These are phyloP conservation scores for Diachasmimorpha longicaudata DNA, from an alignment of 1,140 invertebrate species.

Conservation along the genomic window DNA sequence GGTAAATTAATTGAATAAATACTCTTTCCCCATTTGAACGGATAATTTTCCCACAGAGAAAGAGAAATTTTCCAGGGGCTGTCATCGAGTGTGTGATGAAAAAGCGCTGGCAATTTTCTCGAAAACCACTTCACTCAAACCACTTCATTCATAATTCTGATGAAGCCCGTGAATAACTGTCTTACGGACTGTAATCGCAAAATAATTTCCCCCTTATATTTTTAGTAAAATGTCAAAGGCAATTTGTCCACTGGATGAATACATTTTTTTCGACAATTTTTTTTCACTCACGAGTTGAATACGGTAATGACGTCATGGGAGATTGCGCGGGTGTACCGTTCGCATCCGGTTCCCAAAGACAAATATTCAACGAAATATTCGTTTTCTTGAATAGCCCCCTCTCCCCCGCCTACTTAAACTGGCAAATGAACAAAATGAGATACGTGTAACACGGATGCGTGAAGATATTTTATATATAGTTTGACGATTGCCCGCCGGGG, in stretches of 20 bases:
- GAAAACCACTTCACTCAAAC: no score
- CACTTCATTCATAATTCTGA: no score
- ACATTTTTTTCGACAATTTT: not conserved
- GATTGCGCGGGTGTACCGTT: slow-evolving; percentile 18
- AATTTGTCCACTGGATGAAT: not conserved
- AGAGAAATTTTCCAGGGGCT: no score
- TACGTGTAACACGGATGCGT: slow-evolving; percentile 7
- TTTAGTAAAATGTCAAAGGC: not conserved
- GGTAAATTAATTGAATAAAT: no score
- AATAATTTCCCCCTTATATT: not conserved
- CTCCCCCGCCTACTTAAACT: no score
- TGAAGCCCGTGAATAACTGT: no score
- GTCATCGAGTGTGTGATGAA: no score
- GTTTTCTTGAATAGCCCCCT: not conserved
- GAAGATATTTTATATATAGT: not conserved
- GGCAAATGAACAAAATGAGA: not conserved
- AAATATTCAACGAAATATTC: not conserved
- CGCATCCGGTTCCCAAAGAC: slow-evolving; percentile 7
- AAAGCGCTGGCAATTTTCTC: no score
- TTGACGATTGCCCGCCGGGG: not conserved
- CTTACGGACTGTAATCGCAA: no score
- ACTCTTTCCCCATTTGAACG: no score
- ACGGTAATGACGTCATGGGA: not conserved
- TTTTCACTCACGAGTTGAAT: not conserved
- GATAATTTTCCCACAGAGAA: no score